phyloP scores from a whole-genome alignment of 2,888 invertebrate genomes.

The Oscheius sp. region DNA sequence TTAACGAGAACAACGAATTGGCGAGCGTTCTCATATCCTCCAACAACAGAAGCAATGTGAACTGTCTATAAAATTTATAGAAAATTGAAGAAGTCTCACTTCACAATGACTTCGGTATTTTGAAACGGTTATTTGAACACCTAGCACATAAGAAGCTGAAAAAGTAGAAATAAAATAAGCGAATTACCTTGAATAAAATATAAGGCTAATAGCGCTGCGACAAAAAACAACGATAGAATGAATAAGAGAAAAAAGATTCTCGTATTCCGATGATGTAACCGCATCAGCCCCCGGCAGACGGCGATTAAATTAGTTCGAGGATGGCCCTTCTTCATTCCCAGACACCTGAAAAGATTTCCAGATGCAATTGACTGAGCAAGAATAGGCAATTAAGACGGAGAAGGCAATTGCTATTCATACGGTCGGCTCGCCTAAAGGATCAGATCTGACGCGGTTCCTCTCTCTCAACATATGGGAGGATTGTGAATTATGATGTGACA shows the following conservation, averaged over 20 bases:
- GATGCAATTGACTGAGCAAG: slow-evolving; percentile 3
- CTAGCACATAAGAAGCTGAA: slow-evolving; percentile 19
- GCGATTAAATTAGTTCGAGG: slow-evolving; percentile 18
- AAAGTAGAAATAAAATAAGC: background rate
- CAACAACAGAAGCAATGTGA: slow-evolving; percentile 16
- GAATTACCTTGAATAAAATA: slow-evolving; percentile 13
- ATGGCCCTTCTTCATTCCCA: slow-evolving; percentile 16
- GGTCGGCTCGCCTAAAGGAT: slow-evolving; percentile 4
- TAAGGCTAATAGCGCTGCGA: background rate
- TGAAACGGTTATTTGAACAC: slow-evolving; percentile 19
- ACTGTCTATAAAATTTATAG: slow-evolving; percentile 1
- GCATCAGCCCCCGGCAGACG: slow-evolving; percentile 19
- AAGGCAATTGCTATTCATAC: slow-evolving; percentile 23
- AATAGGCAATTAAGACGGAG: slow-evolving; percentile 29
- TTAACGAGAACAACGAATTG: slow-evolving; percentile 22
- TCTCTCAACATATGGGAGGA: slow-evolving; percentile 26
- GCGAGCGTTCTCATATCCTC: background rate
- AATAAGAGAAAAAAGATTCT: background rate
- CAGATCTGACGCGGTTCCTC: slow-evolving; percentile 1
- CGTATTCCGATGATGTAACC: slow-evolving; percentile 14
- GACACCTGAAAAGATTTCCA: background rate
- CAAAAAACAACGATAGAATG: background rate
- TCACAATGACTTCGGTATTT: slow-evolving; percentile 9
- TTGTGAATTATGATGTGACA: slow-evolving; percentile 30
- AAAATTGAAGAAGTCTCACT: background rate